phyloP scores from a whole-genome alignment of 1,140 invertebrate species.

The Drosophila guanche region DNA sequence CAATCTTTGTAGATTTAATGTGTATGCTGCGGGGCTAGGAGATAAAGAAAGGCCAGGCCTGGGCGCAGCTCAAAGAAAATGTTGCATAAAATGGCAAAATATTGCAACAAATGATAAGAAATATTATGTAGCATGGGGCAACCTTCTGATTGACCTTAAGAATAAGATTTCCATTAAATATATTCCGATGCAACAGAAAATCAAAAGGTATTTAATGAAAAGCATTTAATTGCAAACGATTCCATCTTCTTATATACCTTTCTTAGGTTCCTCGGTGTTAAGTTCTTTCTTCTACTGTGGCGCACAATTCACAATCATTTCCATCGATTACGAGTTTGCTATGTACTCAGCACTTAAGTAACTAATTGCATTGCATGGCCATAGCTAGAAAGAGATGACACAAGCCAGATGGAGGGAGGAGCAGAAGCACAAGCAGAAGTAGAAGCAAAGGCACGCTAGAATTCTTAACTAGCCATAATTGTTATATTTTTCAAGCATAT shows the following conservation, averaged over 20 bases:
- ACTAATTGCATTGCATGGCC: constrained; percentile 51
- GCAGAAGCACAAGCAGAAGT: not conserved
- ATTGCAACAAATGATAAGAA: too few species aligned
- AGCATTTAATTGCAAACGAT: too few species aligned
- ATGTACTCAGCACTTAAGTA: constrained; percentile 37
- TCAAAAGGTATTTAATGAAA: too few species aligned
- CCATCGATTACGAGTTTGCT: constrained; percentile 34
- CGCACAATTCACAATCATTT: constrained; percentile 25
- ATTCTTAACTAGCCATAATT: constrained; percentile 72
- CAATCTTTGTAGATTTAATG: not conserved
- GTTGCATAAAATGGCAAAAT: too few species aligned
- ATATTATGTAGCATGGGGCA: too few species aligned
- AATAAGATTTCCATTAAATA: too few species aligned
- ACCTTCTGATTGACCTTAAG: too few species aligned
- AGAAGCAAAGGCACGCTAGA: constrained; percentile 40
- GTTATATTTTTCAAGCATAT: constrained; percentile 70
- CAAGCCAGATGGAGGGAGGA: constrained; percentile 1
- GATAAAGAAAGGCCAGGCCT: not conserved
- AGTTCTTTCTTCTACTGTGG: constrained; percentile 6
- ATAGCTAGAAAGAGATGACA: constrained; percentile 9
- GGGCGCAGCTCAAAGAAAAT: too few species aligned
- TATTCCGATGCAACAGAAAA: too few species aligned
- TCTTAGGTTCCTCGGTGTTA: not conserved
- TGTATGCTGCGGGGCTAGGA: too few species aligned
- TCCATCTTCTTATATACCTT: too few species aligned